Base-by-base conservation (phyloP, 2,797 vertebrate genomes). In the Tokudaia muenninki region DNA sequence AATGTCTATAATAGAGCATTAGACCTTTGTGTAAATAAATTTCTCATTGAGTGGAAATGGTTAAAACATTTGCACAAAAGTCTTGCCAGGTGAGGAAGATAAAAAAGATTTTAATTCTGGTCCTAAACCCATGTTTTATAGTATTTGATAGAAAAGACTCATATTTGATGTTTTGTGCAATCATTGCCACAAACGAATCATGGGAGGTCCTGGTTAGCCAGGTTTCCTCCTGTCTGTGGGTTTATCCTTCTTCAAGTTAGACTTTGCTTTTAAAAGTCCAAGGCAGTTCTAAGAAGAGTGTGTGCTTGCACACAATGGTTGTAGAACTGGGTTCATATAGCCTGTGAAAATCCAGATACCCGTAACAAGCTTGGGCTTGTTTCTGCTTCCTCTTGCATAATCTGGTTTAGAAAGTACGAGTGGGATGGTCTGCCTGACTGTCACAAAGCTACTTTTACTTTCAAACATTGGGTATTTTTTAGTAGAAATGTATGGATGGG, bases 381-480 rank as follows among this genome's bases (percentile, higher is more conserved):
- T 80, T 92, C 41, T 5, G 8, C 37, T 87, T 84, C 83, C 82
- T 80, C 50, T 94, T 87, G 16, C 59, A 16, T 67, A 41, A 92
- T 34, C 90, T 52, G 9, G 14, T 93, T 91, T 90, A 24, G 65
- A 84, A 78, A 52, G 44, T 67, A 11, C 24, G 72, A 86, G 94
- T 93, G 44, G 31, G 16, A 94, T 29, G 70, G 29, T 87, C 63
- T 92, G 82, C 52, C 84, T 96, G 81, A 70, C 57, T 8, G 22
- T 47, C n/a, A 37, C 31, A 93, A 88, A 50, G 70, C 80, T 80
- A 1, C 72, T 91, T 94, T 95, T 81, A 55, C 61, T 87, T 90
- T 94, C 50, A 47, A 93, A 77, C 78, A 6, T 19, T 84, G 59
- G 0, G 75, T 92, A 91, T 87, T 34, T 93, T 74, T 95, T 47